Evolutionary conservation across 2,113 vertebrate species (phyloP).

Genomic region (Chelonoidis abingdonii): DNA sequence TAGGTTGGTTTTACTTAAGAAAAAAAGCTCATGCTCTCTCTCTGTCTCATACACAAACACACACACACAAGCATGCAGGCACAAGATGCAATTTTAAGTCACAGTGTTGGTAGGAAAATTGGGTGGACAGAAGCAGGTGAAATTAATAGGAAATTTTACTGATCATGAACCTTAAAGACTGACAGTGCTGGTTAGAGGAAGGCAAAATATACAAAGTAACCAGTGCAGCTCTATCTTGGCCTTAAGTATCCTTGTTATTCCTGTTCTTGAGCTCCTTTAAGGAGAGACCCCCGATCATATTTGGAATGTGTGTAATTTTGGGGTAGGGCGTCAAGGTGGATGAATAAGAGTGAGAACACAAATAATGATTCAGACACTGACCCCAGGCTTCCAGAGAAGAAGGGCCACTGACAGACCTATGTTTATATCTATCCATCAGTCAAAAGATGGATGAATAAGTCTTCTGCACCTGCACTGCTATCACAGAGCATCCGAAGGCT

Average conservation of each 20-base stretch:
- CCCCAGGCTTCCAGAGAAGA: not conserved
- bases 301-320: not conserved
- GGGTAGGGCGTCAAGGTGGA: not conserved
- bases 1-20: not conserved
- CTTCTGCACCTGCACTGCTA: not conserved
- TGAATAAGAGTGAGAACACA: not conserved
- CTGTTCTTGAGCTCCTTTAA: not conserved
- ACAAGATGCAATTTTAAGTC: not conserved
- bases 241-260: not conserved
- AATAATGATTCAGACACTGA: not conserved
- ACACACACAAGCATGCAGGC: not conserved
- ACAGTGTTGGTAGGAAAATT: not conserved
- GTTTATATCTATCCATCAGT: not conserved
- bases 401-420: not conserved
- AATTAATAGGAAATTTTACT: not conserved
- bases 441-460: not conserved
- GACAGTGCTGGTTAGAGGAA: not conserved
- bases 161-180: not conserved
- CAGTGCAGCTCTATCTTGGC: not conserved
- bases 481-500: not conserved
- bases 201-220: not conserved
- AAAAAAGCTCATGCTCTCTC: not conserved
- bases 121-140: not conserved
- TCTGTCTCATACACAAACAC: not conserved
- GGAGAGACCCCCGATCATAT: not conserved